Base-by-base conservation (phyloP, 2,888 invertebrate species). In the Lacanobia wlatinum region DNA sequence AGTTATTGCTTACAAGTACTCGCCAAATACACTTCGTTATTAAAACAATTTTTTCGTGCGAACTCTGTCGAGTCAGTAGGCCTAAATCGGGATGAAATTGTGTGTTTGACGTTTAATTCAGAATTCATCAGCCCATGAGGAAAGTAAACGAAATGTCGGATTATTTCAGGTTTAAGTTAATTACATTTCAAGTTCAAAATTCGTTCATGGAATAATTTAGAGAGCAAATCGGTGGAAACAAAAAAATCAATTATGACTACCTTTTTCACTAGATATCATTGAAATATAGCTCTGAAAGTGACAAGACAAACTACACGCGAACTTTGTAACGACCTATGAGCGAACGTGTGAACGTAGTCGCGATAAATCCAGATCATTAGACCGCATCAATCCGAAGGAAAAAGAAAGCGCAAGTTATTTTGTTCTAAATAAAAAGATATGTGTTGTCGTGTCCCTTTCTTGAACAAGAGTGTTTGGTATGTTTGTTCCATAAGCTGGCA, bases 361-460 rank as follows among this genome's bases (percentile, higher is more conserved):
- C 68, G 73, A 84, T 84, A 84, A 80, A 83, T 84, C 83, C 78
- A 78, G 84, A 84, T 83, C 84, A 84, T 84, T 84, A 84, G 83
- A 80, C 73, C 78, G 66, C 83, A 84, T 84, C 85, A 83, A 84
- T 84, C 81, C 73, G 67, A 61, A 76, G 61, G 63, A 76, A 84
- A 84, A 84, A 78, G 66, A 81, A 80, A 73, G 68, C 52, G 64
- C 72, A 76, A 70, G 76, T 76, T 84, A 83, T 84, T 84, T 84
- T 78, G 78, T 78, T 84, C 81, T 84, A 84, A 84, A 84, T 84
- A 84, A 80, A 84, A 83, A 83, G 68, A 83, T 81, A 84, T 80
- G 72, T 84, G 80, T 74, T 73, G 73, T 67, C 80, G 72, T 82
- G 83, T 84, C 82, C 67, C 73, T 84, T 84, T 84, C 77, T 77